Evolutionary conservation across 2,888 invertebrate species (phyloP), one percentile per base, ranked within the genome.

Genomic region (Margaritifera margaritifera): DNA sequence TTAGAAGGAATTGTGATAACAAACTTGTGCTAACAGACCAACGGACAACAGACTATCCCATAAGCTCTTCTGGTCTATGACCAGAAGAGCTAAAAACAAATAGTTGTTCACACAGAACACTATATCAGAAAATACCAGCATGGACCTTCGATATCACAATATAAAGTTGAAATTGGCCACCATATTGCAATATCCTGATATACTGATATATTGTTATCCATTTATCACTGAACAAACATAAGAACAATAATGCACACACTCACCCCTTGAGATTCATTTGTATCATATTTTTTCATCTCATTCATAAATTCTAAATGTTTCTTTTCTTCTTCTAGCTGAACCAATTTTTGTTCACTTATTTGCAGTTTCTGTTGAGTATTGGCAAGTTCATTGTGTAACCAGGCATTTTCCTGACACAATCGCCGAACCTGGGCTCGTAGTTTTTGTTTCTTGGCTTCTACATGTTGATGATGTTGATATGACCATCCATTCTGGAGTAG

Each of bases 371-470:
- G 98, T 90, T 99, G 99, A 0, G 99, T 98, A 64, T 96, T 97
- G 60, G 98, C 99, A 72, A 99, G 92, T 91, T 99, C 99, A 90
- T 99, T 99, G 62, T 99, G 92, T 5, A 99, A 93, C 99, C 99
- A 99, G 5, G 98, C 99, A 90, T 99, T 99, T 91, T 99, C 99
- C 91, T 99, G 99, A 90, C 98, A 98, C 64, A 92, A 85, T 6
- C 99, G 93, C 59, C 97, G 94, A 6, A 99, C 99, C 92, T 99
- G 99, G 0, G 99, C 98, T 81, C 98, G 94, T 67, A 99, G 92
- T 91, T 99, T 99, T 91, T 99, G 99, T 91, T 99, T 99, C 91
- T 99, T 99, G 0, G 99, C 99, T 90, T 99, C 99, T 71, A 98
- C 86, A 73, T 89, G 86, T 91, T 99, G 99, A 82, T 99, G 92